Percentiles rank a stretch among this genome's conserved stretches.
These are phyloP conservation scores for Quadroppia sp. DNA, from an alignment of 2,888 invertebrate genomes.

Conservation along the genomic window DNA sequence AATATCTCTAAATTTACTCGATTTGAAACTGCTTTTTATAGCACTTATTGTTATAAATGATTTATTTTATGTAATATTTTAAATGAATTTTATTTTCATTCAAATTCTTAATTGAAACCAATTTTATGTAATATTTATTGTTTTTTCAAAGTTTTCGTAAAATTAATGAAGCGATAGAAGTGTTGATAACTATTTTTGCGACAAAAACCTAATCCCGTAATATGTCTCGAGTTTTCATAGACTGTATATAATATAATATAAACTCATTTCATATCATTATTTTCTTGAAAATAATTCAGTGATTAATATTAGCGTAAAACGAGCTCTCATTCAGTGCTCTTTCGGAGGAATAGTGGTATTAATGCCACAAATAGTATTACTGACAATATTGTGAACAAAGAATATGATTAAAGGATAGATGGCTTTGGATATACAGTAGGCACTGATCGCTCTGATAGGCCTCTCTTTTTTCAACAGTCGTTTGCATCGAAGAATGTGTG, in stretches of 20 bases:
- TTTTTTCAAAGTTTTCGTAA: too few species aligned
- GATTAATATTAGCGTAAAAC: conserved; percentile 9
- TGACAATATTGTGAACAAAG: conserved; percentile 8
- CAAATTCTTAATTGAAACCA: too few species aligned
- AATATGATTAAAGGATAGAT: conserved; percentile 18
- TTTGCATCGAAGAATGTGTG: neutral
- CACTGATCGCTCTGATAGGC: neutral
- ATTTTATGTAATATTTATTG: too few species aligned
- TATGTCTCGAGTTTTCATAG: neutral
- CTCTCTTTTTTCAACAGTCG: neutral
- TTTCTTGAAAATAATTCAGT: neutral
- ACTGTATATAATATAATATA: neutral
- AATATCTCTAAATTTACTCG: too few species aligned
- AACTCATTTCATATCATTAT: neutral
- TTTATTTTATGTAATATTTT: too few species aligned
- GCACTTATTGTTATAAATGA: too few species aligned
- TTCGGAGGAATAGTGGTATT: too few species aligned
- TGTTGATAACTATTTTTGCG: conserved; percentile 1
- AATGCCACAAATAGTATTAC: neutral
- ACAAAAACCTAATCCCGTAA: neutral
- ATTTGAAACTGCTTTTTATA: too few species aligned
- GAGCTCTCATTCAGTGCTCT: neutral
- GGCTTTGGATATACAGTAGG: neutral
- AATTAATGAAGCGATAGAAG: neutral
- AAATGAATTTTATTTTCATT: too few species aligned